Conservation (phyloP, 2,797 vertebrate genomes). For the Lepilemur septentrionalis region DNA sequence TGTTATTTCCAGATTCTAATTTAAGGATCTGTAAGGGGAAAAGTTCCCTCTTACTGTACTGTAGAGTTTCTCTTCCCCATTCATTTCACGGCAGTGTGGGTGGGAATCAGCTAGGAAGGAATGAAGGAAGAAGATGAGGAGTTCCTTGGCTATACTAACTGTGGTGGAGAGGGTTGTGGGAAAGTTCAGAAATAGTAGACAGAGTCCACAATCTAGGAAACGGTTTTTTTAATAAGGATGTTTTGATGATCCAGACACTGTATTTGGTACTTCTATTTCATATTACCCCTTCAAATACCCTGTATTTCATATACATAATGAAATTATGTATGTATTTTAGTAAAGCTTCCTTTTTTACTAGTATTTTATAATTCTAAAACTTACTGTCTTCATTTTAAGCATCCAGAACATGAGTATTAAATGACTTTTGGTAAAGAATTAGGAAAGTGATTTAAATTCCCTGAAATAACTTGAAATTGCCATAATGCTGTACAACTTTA, state of each 20-base stretch:
- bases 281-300: not conserved
- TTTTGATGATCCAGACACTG: not conserved
- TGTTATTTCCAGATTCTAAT: not conserved
- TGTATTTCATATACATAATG: no score
- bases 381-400: not conserved
- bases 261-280: not conserved
- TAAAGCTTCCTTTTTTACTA: not conserved
- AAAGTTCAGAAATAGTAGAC: not conserved
- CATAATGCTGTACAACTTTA: not conserved
- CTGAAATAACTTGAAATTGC: not conserved
- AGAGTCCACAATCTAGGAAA: not conserved
- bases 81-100: not conserved
- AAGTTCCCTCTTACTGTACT: not conserved
- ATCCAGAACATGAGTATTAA: conserved; percentile 39
- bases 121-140: not conserved
- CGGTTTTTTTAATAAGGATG: not conserved
- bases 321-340: not conserved
- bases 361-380: conserved; percentile 33
- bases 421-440: conserved; percentile 27
- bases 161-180: not conserved
- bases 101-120: not conserved
- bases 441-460: conserved; percentile 31
- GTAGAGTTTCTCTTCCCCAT: not conserved
- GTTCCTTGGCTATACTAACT: not conserved
- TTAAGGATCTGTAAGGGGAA: not conserved